Percentiles rank a stretch among this genome's conserved stretches.
phyloP scores from a whole-genome alignment of 1,140 invertebrate species.

The Neodiprion pinetum region DNA sequence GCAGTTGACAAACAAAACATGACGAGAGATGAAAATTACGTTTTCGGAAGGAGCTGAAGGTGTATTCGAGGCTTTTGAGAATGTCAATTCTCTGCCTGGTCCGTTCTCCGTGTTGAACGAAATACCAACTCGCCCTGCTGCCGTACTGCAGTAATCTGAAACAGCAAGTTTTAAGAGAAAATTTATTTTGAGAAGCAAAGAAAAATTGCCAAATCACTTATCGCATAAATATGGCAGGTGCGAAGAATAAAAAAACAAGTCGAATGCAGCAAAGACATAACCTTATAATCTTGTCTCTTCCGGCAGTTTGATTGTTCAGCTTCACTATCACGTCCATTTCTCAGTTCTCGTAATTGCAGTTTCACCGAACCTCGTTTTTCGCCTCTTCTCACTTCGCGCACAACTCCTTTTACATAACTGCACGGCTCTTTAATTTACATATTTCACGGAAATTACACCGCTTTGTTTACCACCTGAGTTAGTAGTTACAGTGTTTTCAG shows the following conservation, averaged over 20 bases:
- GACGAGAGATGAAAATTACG: constrained; percentile 55
- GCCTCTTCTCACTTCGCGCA: no score
- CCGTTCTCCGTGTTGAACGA: constrained; percentile 60
- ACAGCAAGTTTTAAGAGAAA: constrained; percentile 26
- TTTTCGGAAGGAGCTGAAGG: constrained; percentile 76
- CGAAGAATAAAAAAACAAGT: constrained; percentile 24
- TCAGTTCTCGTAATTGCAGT: not conserved
- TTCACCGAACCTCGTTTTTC: no score
- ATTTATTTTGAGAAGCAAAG: not conserved
- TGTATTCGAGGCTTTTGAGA: constrained; percentile 73
- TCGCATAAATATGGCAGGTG: constrained; percentile 18
- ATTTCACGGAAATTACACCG: no score
- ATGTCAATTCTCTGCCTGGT: constrained; percentile 65
- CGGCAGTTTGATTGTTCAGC: constrained; percentile 68
- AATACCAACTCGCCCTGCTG: constrained; percentile 71
- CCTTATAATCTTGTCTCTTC: constrained; percentile 70
- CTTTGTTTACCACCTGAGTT: no score
- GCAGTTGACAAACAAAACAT: not conserved
- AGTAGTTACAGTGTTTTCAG: no score
- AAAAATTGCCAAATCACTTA: not conserved
- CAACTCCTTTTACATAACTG: no score
- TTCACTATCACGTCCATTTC: constrained; percentile 67
- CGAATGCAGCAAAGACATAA: constrained; percentile 42
- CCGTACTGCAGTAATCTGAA: constrained; percentile 74
- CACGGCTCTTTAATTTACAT: no score